Evolutionary conservation across 2,888 invertebrate genomes (phyloP), one percentile per base, ranked within the genome.

Genomic region (Dendrolimus houi): DNA sequence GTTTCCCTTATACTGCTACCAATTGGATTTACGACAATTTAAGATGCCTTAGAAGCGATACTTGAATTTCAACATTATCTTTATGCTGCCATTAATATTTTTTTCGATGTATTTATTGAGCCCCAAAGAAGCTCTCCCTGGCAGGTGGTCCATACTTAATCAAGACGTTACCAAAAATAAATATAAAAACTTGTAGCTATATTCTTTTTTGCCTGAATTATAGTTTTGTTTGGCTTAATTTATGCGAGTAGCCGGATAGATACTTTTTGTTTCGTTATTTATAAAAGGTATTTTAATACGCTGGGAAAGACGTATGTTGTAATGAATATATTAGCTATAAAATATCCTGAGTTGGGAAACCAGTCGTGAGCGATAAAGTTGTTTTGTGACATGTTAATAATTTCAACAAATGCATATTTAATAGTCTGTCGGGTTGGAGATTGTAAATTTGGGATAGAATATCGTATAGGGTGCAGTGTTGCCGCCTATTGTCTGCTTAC

Each of bases 91-190:
- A 85, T 88, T 87, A 84, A 78, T 82, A 81, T 87, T 85, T 81
- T 85, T 80, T 77, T 73, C 68, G 77, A 70, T 77, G 81, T 86
- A 85, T 89, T 89, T 88, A 88, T 87, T 67, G 77, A 72, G 73
- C 80, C 77, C 81, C 80, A 70, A 81, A 82, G 79, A 74, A 81
- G 70, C 75, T 66, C 72, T 63, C 75, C 73, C 81, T 64, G 74
- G 89, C 89, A 90, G 90, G 90, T 90, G 90, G 90, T 89, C 90
- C 81, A 76, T 77, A 86, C 86, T 90, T 90, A 90, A 90, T 90
- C 89, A 90, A 90, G 90, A 89, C 79, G 89, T 90, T 87, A 87
- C 88, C 82, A 77, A 88, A 87, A 84, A 77, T 75, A 81, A 83
- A 86, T 78, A 83, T 80, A 79, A 81, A 81, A 81, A 76, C 75